Evolutionary conservation across 2,797 vertebrate genomes (phyloP).

Genomic region (Phalanger gymnotis): DNA sequence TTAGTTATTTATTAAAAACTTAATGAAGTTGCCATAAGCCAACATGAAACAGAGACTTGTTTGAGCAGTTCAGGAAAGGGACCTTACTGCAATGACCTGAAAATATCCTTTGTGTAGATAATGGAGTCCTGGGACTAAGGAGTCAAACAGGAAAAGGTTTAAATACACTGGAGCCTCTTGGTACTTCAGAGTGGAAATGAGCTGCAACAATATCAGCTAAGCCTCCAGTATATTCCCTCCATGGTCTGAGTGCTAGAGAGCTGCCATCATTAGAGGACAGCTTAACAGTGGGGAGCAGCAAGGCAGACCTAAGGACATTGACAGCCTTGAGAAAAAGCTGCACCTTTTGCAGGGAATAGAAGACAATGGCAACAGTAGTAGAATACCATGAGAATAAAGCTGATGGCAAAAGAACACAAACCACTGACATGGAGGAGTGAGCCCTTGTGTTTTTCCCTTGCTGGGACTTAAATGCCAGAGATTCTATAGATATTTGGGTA

Average conservation of each 20-base stretch:
- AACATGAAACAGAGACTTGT: not conserved
- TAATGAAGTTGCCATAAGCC: not conserved
- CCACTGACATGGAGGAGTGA: not conserved
- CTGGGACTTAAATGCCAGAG: not conserved
- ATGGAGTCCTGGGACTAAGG: not conserved
- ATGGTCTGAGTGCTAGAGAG: not conserved
- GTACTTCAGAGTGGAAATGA: not conserved
- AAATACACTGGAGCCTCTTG: not conserved
- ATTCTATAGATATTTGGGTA: not conserved
- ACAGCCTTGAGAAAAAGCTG: not conserved
- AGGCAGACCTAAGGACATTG: not conserved
- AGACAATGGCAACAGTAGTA: not conserved
- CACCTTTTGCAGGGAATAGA: not conserved
- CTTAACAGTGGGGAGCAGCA: not conserved
- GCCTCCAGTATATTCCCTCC: not conserved
- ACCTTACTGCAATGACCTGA: not conserved
- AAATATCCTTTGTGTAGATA: not conserved
- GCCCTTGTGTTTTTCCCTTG: not conserved
- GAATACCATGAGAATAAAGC: not conserved
- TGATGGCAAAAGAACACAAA: not conserved
- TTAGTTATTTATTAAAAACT: not conserved
- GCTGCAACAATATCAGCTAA: not conserved
- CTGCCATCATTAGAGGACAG: not conserved
- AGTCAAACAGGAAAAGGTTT: not conserved
- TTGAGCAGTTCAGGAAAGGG: not conserved